Percentiles rank a stretch among this genome's conserved stretches.
Conservation (phyloP, 2,888 invertebrate species). For the Camptogramma bilineatum region DNA sequence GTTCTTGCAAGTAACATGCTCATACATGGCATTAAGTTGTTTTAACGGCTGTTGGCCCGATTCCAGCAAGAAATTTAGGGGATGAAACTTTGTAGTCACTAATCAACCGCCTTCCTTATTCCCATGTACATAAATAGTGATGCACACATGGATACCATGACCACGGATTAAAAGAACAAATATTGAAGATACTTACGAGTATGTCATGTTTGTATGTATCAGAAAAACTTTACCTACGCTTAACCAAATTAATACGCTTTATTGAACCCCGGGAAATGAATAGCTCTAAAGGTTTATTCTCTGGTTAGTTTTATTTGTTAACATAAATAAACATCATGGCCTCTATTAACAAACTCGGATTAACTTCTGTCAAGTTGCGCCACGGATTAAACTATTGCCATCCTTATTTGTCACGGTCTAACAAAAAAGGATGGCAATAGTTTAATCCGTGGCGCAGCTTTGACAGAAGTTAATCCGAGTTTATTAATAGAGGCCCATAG, state of each 20-base stretch:
- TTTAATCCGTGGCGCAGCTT: too few relatives aligned
- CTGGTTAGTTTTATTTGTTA: too few relatives aligned
- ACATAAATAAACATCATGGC: neutral
- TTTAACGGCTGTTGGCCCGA: conserved; percentile 59
- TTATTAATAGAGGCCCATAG: too few relatives aligned
- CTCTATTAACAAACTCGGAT: too few relatives aligned
- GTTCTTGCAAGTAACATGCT: conserved; percentile 54
- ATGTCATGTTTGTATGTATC: neutral
- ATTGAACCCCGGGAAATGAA: neutral
- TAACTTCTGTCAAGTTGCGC: too few relatives aligned
- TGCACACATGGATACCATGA: neutral
- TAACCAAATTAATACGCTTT: neutral
- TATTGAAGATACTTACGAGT: neutral
- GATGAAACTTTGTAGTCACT: conserved; percentile 65
- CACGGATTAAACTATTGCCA: too few relatives aligned
- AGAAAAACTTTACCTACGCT: neutral
- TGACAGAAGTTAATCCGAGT: too few relatives aligned
- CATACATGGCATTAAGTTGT: conserved; percentile 57
- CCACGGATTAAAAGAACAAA: neutral
- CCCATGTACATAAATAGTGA: conserved; percentile 31
- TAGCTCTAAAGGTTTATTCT: neutral
- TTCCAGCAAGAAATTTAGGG: conserved; percentile 54
- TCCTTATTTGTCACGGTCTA: too few relatives aligned
- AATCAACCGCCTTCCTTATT: conserved; percentile 57
- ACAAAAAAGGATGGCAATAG: too few relatives aligned